Evolutionary conservation across 53 echinoderm and acorn worm species (phyloP), one percentile per base, ranked within the genome.

Genomic region (Astropecten irregularis): DNA sequence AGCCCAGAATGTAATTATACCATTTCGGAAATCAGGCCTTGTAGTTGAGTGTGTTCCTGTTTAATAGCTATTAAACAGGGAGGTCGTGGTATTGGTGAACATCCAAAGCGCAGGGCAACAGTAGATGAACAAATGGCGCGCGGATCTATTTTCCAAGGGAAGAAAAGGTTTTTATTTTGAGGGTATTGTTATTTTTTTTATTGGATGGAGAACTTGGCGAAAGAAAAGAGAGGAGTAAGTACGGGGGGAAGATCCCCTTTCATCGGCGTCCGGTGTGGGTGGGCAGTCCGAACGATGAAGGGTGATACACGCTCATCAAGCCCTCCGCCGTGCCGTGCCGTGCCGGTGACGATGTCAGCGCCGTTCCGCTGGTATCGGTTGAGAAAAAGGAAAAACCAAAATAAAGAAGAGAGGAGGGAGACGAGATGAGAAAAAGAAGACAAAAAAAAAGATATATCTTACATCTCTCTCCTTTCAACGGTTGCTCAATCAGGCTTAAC

Each of bases 211-310:
- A 15, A 1, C 22, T 54, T 9, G 20, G n/a, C 1, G 30, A 33
- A 61, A 31, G 33, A 61, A 61, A 61, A 61, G 32, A 61, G 3
- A 21, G 54, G 20, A 22, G 20, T 54, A 61, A 30, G n/a, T n/a
- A n/a, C n/a, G n/a, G n/a, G 21, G 62, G 62, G 33, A 61, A 61
- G 62, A 61, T 61, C 62, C 31, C 30, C 34, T 61, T 61, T 61
- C 32, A 61, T 16, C 13, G 18, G 62, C 33, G 62, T 61, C 62
- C 62, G 62, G 62, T 61, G 3, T 33, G 62, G n/a, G n/a, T n/a
- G n/a, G n/a, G n/a, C n/a, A n/a, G n/a, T n/a, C n/a, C n/a, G n/a
- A n/a, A n/a, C n/a, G n/a, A n/a, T n/a, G n/a, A n/a, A n/a, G n/a
- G n/a, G n/a, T n/a, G n/a, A n/a, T n/a, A n/a, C n/a, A n/a, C n/a